Percentiles rank a stretch among this genome's conserved stretches.
phyloP scores from a whole-genome alignment of 2,888 invertebrate genomes.

The Parasteatoda lunata region DNA sequence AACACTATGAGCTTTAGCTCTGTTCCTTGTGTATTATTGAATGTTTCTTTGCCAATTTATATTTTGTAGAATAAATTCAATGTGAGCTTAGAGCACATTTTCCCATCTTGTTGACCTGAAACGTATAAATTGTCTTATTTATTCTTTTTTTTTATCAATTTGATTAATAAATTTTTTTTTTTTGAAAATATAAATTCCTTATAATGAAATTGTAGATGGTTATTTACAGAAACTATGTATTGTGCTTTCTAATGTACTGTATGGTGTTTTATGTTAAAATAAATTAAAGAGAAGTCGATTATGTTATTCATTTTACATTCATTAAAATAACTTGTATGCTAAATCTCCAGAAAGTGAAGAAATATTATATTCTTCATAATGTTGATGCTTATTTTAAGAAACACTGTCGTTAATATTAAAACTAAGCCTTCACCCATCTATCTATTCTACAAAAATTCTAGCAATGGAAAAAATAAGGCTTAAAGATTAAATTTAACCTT shows the following conservation, averaged over 20 bases:
- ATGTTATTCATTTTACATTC: no score
- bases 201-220: background rate
- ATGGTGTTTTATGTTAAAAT: background rate
- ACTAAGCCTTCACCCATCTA: no score
- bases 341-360: no score
- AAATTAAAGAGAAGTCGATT: background rate
- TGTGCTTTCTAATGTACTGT: background rate
- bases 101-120: background rate
- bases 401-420: no score
- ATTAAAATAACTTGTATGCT: no score
- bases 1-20: background rate
- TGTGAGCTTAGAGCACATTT: background rate
- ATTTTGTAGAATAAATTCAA: background rate
- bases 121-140: conserved; percentile 1
- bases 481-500: no score
- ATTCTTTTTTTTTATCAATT: background rate
- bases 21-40: background rate
- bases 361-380: no score
- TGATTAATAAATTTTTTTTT: background rate
- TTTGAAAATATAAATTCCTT: background rate
- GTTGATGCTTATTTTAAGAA: no score
- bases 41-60: background rate
- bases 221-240: background rate
- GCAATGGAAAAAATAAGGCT: no score
- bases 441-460: no score